phyloP scores from a whole-genome alignment of 2,888 invertebrate genomes.

The Perizoma affinitatum region DNA sequence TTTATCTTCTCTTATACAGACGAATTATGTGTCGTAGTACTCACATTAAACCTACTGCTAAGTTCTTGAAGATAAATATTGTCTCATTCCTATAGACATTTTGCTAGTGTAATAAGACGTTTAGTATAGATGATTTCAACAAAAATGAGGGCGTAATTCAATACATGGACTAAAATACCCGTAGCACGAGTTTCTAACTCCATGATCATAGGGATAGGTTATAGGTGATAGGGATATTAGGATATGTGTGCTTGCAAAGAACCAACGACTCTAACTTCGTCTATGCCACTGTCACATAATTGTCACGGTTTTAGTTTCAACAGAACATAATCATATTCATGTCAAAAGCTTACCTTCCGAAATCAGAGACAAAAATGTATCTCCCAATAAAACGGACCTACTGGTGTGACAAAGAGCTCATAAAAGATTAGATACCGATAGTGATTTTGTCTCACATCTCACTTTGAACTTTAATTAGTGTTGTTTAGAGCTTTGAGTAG shows the following conservation, averaged over 20 bases:
- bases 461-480: constrained; percentile 41
- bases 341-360: constrained; percentile 54
- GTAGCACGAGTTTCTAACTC: no score
- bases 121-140: no score
- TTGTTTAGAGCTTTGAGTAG: constrained; percentile 34
- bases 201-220: no score
- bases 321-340: constrained; percentile 57
- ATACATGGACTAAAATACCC: no score
- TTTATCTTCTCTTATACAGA: no score
- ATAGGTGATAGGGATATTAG: not conserved
- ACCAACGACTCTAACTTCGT: not conserved
- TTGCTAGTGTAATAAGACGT: no score
- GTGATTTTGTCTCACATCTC: constrained; percentile 23
- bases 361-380: constrained; percentile 56
- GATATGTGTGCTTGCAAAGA: not conserved
- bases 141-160: no score
- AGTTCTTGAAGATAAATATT: no score
- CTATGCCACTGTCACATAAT: constrained; percentile 36
- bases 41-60: no score
- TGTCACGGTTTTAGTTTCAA: constrained; percentile 56
- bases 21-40: no score
- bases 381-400: constrained; percentile 57
- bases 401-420: constrained; percentile 55
- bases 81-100: no score
- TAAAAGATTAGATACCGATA: constrained; percentile 51